phyloP scores from a whole-genome alignment of 2,113 vertebrate species.

The Datnioides undecimradiatus region DNA sequence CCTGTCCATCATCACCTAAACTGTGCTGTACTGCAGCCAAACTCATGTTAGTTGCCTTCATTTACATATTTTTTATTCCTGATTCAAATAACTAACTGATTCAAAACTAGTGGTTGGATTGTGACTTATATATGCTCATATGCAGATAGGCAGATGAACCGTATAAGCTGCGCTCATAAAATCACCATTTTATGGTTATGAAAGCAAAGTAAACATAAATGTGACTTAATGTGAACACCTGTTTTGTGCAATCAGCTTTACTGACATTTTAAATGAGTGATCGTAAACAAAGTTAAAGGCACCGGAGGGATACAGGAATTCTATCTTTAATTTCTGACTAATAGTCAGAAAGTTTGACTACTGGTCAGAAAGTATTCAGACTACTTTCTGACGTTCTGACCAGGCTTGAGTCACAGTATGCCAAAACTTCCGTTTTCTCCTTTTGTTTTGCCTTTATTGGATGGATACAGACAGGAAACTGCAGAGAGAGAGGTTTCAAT shows the following conservation, averaged over 20 bases:
- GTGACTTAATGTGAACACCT: background rate
- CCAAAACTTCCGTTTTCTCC: background rate
- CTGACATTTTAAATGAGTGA: constrained; percentile 22
- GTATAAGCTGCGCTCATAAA: background rate
- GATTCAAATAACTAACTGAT: background rate
- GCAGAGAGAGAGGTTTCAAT: no score
- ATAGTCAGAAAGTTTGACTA: no score
- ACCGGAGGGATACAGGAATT: background rate
- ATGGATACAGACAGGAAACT: no score
- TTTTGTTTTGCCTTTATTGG: no score
- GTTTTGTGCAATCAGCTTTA: background rate
- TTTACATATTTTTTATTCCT: background rate
- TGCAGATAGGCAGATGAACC: background rate
- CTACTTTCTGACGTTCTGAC: no score
- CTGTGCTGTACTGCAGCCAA: background rate
- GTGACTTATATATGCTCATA: background rate
- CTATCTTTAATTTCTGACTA: no score
- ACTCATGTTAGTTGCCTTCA: no score
- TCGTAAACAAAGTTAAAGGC: background rate
- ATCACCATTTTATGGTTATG: background rate
- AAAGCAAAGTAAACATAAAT: background rate
- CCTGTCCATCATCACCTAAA: background rate
- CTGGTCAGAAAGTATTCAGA: no score
- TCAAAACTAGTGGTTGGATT: background rate
- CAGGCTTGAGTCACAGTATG: background rate